Percentiles rank a stretch among this genome's conserved stretches.
phyloP scores from a whole-genome alignment of 2,888 invertebrate genomes.

The Tricholauxania praeusta region DNA sequence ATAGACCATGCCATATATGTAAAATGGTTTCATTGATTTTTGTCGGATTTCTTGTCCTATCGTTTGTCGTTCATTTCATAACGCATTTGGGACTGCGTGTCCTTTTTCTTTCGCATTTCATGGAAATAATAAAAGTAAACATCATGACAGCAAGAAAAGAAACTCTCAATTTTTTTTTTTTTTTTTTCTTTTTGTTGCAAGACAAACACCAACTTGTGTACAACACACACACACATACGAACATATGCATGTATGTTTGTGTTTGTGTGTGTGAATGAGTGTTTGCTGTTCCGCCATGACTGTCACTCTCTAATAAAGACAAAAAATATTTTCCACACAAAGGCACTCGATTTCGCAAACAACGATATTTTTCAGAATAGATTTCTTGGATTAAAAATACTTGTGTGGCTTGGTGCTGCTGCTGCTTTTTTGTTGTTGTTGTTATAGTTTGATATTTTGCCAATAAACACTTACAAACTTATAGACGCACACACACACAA shows the following conservation, averaged over 20 bases:
- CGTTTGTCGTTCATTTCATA: too few species aligned
- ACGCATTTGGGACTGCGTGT: too few species aligned
- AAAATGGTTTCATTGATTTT: too few species aligned
- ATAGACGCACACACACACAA: background rate
- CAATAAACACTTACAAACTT: background rate
- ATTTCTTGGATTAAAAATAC: background rate
- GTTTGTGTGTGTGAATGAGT: background rate
- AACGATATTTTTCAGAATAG: background rate
- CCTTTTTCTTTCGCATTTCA: background rate
- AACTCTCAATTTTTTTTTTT: background rate
- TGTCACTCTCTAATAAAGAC: slow-evolving; percentile 25
- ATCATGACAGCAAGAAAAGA: background rate
- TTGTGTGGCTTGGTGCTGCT: too few species aligned
- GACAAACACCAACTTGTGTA: background rate
- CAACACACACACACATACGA: background rate
- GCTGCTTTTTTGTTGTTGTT: background rate
- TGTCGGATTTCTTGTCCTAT: too few species aligned
- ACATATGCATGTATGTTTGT: background rate
- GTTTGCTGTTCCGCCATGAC: slow-evolving; percentile 1
- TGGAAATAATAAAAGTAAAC: background rate
- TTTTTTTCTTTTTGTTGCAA: background rate
- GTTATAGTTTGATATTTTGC: slow-evolving; percentile 2
- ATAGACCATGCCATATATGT: too few species aligned
- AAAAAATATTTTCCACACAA: slow-evolving; percentile 30
- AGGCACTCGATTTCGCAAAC: slow-evolving; percentile 18